phyloP scores from a whole-genome alignment of 2,888 invertebrate species.

The Pomacea canaliculata region DNA sequence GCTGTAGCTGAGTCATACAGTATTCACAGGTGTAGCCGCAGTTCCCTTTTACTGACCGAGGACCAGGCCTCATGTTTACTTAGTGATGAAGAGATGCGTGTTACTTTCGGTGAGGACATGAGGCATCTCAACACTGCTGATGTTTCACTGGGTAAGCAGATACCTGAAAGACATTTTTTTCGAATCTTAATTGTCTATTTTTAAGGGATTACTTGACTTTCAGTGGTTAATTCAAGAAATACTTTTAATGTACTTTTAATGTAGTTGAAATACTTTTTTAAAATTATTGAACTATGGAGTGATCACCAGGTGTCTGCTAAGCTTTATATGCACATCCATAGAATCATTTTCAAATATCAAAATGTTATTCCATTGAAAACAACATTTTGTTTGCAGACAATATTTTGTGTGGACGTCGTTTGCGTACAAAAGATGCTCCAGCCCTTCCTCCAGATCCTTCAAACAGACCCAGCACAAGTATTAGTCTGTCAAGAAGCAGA shows the following conservation, averaged over 20 bases:
- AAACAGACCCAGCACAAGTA: slow-evolving; percentile 10
- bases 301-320: too few relatives aligned
- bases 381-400: slow-evolving; percentile 5
- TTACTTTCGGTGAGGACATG: slow-evolving; percentile 21
- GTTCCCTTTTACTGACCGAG: slow-evolving; percentile 52
- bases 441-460: slow-evolving; percentile 1
- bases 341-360: too few relatives aligned
- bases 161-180: not conserved
- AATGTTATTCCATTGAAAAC: too few relatives aligned
- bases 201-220: too few relatives aligned
- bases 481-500: not conserved
- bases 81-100: slow-evolving; percentile 44
- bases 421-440: slow-evolving; percentile 14
- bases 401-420: slow-evolving; percentile 11
- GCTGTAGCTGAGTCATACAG: not conserved
- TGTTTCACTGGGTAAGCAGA: slow-evolving; percentile 30
- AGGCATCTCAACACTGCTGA: slow-evolving; percentile 27
- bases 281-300: too few relatives aligned
- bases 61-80: slow-evolving; percentile 56
- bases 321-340: too few relatives aligned
- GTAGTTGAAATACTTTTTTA: too few relatives aligned
- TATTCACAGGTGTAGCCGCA: slow-evolving; percentile 46
- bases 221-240: too few relatives aligned
- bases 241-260: too few relatives aligned
- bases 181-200: not conserved